Conservation (phyloP, 1,140 invertebrate genomes). For the Platyura marginata region DNA sequence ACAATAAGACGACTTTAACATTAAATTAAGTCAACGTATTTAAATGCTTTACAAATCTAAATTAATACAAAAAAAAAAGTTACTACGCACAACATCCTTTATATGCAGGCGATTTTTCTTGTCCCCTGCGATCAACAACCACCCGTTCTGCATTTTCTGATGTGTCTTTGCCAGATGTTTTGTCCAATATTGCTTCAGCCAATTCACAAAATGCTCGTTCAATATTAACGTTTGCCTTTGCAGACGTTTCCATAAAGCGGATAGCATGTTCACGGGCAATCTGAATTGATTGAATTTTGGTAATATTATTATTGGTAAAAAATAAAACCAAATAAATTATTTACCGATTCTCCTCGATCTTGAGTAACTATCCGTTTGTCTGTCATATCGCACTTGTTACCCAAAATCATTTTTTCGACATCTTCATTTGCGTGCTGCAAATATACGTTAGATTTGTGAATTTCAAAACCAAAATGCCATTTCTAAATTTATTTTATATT, state of each 20-base stretch:
- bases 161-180: conserved; percentile 47
- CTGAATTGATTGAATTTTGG: conserved; percentile 26
- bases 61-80: too few relatives aligned
- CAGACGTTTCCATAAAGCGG: conserved; percentile 97
- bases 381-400: conserved; percentile 99
- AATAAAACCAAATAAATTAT: conserved; percentile 10
- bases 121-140: conserved; percentile 36
- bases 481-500: background rate
- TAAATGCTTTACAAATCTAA: too few relatives aligned
- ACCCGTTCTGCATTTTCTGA: conserved; percentile 47
- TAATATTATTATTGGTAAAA: conserved; percentile 2
- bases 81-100: conserved; percentile 24
- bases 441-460: background rate
- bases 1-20: too few relatives aligned
- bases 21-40: too few relatives aligned
- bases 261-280: conserved; percentile 96
- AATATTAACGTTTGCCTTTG: conserved; percentile 95
- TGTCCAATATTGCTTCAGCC: conserved; percentile 89
- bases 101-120: conserved; percentile 23
- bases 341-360: conserved; percentile 73
- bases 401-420: conserved; percentile 99
- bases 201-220: conserved; percentile 93
- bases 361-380: conserved; percentile 86
- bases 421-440: conserved; percentile 95
- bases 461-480: background rate